phyloP scores from a whole-genome alignment of 92 coral and sea anemone genomes.

The Isaurus tuberculatus region DNA sequence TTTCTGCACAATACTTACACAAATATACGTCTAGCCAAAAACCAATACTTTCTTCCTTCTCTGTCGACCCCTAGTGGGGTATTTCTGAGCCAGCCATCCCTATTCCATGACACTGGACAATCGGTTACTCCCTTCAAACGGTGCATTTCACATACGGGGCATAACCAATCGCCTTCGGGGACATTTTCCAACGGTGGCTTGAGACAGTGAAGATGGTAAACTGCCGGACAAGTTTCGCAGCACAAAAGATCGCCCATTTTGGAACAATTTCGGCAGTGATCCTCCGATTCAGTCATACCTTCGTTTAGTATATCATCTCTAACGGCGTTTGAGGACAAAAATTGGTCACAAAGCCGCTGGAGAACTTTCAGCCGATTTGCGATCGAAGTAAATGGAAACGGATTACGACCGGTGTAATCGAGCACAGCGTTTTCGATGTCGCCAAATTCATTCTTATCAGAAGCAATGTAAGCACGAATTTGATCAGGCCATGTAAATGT shows the following conservation, averaged over 20 bases:
- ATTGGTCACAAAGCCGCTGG: slow-evolving; percentile 92
- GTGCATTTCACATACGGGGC: slow-evolving; percentile 96
- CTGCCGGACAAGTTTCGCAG: slow-evolving; percentile 97
- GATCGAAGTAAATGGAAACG: slow-evolving; percentile 86
- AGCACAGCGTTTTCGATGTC: slow-evolving; percentile 71
- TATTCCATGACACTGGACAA: slow-evolving; percentile 84
- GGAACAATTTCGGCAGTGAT: slow-evolving; percentile 94
- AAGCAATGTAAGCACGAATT: slow-evolving; percentile 82
- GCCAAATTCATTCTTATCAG: slow-evolving; percentile 84
- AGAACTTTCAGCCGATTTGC: slow-evolving; percentile 78
- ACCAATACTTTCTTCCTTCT: slow-evolving; percentile 98
- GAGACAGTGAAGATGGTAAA: slow-evolving; percentile 96
- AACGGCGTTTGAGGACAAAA: slow-evolving; percentile 91
- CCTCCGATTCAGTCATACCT: slow-evolving; percentile 95
- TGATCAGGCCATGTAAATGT: slow-evolving; percentile 98
- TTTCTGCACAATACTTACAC: slow-evolving; percentile 78
- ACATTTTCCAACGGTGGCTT: slow-evolving; percentile 98
- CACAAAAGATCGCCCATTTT: slow-evolving; percentile 99
- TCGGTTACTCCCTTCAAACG: slow-evolving; percentile 95
- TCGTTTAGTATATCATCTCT: slow-evolving; percentile 95
- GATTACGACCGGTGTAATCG: slow-evolving; percentile 61
- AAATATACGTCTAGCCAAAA: slow-evolving; percentile 88
- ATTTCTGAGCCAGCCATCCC: slow-evolving; percentile 89
- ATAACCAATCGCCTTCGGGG: slow-evolving; percentile 99
- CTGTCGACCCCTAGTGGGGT: slow-evolving; percentile 94